Conservation (phyloP, 2,888 invertebrate species). For the Xanthorhoe designata region DNA sequence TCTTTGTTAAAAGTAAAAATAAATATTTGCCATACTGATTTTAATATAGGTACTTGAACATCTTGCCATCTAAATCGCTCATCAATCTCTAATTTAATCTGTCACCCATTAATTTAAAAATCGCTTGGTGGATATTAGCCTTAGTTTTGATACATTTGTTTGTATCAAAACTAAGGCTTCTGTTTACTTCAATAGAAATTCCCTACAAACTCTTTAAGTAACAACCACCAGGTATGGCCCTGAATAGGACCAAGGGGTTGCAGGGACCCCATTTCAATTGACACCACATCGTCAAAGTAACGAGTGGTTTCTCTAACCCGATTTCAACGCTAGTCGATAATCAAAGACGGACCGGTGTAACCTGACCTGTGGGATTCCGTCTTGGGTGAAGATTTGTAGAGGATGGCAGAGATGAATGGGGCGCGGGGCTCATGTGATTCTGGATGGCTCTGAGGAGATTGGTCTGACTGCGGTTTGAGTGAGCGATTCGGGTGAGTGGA, state of each 20-base stretch:
- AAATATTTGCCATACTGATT: too few relatives aligned
- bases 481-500: background rate
- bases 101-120: too few relatives aligned
- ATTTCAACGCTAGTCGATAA: conserved; percentile 51
- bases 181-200: too few relatives aligned
- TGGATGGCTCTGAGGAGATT: background rate
- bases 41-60: too few relatives aligned
- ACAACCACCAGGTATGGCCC: background rate
- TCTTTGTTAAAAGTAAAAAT: too few relatives aligned
- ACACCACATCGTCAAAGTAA: conserved; percentile 47
- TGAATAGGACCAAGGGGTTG: background rate
- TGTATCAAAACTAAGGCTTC: too few relatives aligned
- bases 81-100: too few relatives aligned
- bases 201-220: too few relatives aligned
- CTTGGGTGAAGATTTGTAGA: background rate
- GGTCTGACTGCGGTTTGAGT: conserved; percentile 3
- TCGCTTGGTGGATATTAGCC: too few relatives aligned
- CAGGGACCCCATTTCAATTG: conserved; percentile 1
- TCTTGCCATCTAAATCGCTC: too few relatives aligned
- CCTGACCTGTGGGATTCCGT: background rate
- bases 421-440: background rate
- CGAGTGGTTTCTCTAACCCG: conserved; percentile 45
- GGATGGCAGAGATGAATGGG: conserved; percentile 5
- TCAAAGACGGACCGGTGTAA: conserved; percentile 49
- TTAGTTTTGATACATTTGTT: too few relatives aligned